A percentile compares a stretch with the other conserved stretches of the same genome.
Evolutionary conservation across 2,113 vertebrate species (phyloP).

Genomic region (Eurystomus gularis): DNA sequence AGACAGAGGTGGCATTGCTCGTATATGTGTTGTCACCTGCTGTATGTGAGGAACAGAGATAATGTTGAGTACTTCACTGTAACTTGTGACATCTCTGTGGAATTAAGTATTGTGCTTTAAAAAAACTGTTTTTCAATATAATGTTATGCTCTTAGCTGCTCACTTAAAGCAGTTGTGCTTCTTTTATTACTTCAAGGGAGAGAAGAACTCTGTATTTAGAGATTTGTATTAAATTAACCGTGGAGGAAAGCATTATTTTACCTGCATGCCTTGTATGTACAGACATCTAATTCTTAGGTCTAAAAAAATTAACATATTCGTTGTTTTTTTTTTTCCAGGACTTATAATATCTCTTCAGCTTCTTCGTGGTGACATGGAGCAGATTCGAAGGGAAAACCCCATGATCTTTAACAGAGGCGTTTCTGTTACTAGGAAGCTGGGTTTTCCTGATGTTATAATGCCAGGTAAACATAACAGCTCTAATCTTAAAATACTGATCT

Average conservation of each 20-base stretch:
- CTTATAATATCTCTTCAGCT: constrained; percentile 95
- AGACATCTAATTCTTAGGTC: neutral
- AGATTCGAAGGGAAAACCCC: constrained; percentile 91
- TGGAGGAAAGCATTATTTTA: neutral
- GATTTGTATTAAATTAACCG: neutral
- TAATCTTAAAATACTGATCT: neutral
- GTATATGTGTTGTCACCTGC: neutral
- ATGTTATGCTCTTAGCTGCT: neutral
- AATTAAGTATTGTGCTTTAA: neutral
- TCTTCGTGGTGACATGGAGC: constrained; percentile 94
- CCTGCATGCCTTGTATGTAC: neutral
- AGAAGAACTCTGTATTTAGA: neutral
- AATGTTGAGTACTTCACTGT: neutral
- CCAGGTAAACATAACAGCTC: constrained; percentile 81
- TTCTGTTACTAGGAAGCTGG: constrained; percentile 90
- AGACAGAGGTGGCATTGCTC: neutral
- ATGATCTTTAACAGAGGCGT: constrained; percentile 90
- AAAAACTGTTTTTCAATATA: neutral
- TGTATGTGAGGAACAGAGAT: neutral
- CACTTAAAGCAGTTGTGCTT: neutral
- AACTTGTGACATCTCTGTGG: neutral
- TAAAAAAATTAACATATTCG: constrained; percentile 22
- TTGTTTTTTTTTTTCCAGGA: constrained; percentile 74
- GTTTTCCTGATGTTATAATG: constrained; percentile 96
- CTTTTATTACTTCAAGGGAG: neutral